Evolutionary conservation across 2,888 invertebrate species (phyloP), one percentile per base, ranked within the genome.

Genomic region (Drosophila birchii): DNA sequence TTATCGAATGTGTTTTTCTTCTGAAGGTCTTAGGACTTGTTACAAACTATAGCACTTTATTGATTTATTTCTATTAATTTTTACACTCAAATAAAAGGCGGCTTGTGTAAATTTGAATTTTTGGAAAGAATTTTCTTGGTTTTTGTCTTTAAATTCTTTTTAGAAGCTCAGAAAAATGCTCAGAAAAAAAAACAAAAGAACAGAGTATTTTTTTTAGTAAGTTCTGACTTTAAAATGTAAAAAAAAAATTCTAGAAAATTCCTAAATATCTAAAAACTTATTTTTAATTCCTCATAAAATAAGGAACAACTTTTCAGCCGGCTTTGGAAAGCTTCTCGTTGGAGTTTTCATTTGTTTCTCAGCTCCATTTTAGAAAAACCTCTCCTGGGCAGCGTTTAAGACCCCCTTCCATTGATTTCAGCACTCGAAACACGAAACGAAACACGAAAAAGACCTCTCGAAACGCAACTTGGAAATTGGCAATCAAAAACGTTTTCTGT

Each of bases 401-500:
- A 2, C 39, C 43, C 26, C 12, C 23, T 7, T n/a, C 47, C 45
- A 69, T 32, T 18, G 47, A 63, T 64, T 53, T 68, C 45, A 55
- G 39, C 70, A 56, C 67, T 49, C 66, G 1, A 29, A 34, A 70
- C 56, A 36, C 67, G 71, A 44, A 70, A 56, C 43, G 26, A 36
- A 44, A 36, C 20, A 38, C 41, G 20, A 44, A 41, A 61, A 34
- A 36, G 41, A 43, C 39, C 56, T 29, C 67, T 41, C 67, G 70
- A 68, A 57, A 68, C 71, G 67, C 56, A 70, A 70, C 47, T 49
- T 71, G 71, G n/a, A 70, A 71, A 70, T 68, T 68, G 68, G 68
- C 68, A 68, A 68, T 68, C 68, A 57, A 71, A 63, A 68, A 41
- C 72, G 58, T 45, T 68, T 67, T 70, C 47, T 57, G 68, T 67